Evolutionary conservation across 2,797 vertebrate genomes (phyloP), one percentile per base, ranked within the genome.

Genomic region (Dermochelys coriacea): DNA sequence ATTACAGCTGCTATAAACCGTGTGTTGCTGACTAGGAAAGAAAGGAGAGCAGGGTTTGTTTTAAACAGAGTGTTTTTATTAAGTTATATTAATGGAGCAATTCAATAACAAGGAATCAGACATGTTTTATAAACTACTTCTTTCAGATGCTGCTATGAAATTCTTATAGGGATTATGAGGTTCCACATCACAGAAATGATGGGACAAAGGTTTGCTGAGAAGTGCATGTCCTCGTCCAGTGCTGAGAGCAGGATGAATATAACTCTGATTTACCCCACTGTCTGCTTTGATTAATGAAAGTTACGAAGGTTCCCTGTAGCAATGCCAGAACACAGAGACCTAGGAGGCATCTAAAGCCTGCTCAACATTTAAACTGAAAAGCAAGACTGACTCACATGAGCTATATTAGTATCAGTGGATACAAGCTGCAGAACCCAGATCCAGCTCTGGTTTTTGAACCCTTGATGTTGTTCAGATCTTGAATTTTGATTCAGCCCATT

Each of bases 1-100:
- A 99, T 99, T 89, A 99, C 99, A 0, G 99, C 99, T 0, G 99
- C 99, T 82, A 99, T 99, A 93, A 99, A 99, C 0, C 99, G 98
- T 0, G 99, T 99, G 94, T 99, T 99, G 87, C 99, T 99, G 96
- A 99, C 99, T 99, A 98, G 11, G 85, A 75, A 95, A 86, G 94
- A 96, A 21, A 96, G 55, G 84, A 77, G 85, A 6, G 87, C 78
- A 89, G 19, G 45, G 34, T 25, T 9, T 25, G 57, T 10, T 57
- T 80, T 27, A 29, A 88, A 59, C 31, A 29, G 5, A 85, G 71
- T n/a, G 14, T 55, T 78, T 80, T 12, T 19, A 2, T 68, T 27
- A 25, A 25, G 12, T 12, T 16, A 0, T 6, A 37, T 74, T 68
- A 19, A 54, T 6, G 34, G n/a, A 41, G 61, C 87, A 29, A 7